Conservation (phyloP, 1,140 invertebrate genomes). For the Trichogramma pretiosum region DNA sequence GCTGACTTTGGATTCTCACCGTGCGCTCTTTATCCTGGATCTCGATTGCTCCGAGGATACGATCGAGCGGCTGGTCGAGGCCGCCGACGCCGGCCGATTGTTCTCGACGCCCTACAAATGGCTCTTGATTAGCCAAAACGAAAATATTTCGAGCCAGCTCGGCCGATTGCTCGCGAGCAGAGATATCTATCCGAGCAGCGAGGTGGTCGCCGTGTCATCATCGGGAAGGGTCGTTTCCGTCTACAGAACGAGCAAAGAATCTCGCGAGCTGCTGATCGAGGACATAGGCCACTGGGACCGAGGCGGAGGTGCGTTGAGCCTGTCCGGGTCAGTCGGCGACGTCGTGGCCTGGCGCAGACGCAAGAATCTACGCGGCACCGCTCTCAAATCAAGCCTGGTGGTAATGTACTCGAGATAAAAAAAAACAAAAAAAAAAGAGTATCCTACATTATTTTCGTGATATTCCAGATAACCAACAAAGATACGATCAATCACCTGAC, state of each 20-base stretch:
- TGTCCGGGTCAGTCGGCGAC: slow-evolving; percentile 9
- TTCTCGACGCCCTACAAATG: slow-evolving; percentile 30
- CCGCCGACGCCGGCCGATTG: slow-evolving; percentile 24
- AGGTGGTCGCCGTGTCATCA: slow-evolving; percentile 13
- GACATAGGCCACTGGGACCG: slow-evolving; percentile 25
- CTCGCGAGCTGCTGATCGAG: slow-evolving; percentile 7
- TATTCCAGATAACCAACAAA: slow-evolving; percentile 45
- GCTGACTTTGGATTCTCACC: too few relatives aligned
- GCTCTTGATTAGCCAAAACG: slow-evolving; percentile 23
- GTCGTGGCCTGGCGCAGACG: slow-evolving; percentile 26
- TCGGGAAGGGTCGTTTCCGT: background rate
- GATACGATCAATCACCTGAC: slow-evolving; percentile 52
- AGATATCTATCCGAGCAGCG: slow-evolving; percentile 28
- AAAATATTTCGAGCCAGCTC: too few relatives aligned
- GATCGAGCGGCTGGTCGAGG: background rate
- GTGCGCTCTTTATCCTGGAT: too few relatives aligned
- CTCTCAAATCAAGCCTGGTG: slow-evolving; percentile 30
- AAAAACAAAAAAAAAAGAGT: background rate
- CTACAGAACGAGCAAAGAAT: background rate
- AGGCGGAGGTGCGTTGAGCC: slow-evolving; percentile 1
- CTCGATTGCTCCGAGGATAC: background rate
- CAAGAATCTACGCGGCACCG: slow-evolving; percentile 23
- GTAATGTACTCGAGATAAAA: slow-evolving; percentile 13
- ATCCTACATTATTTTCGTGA: background rate
- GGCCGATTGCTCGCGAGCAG: slow-evolving; percentile 14